phyloP scores from a whole-genome alignment of 1,140 invertebrate genomes.

The Aethina tumida region DNA sequence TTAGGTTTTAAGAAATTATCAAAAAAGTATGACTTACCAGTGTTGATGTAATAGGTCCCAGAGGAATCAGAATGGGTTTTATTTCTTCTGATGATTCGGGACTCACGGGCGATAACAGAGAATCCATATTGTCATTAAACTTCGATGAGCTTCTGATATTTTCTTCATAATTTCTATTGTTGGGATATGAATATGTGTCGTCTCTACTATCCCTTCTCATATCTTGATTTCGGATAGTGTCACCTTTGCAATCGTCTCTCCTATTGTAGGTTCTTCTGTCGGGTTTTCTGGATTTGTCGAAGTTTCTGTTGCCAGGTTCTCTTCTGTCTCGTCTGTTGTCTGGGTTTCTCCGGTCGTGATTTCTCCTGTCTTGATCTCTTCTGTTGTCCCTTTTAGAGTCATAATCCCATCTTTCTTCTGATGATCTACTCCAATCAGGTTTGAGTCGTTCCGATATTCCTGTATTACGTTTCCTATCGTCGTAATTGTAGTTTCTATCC shows the following conservation, averaged over 20 bases:
- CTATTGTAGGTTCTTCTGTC: slow-evolving; percentile 5
- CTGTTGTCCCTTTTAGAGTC: slow-evolving; percentile 1
- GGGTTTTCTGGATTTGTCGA: background rate
- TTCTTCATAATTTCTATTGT: background rate
- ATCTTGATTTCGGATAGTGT: slow-evolving; percentile 4
- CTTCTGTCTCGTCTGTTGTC: background rate
- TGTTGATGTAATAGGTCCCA: slow-evolving; percentile 13
- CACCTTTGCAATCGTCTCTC: slow-evolving; percentile 7
- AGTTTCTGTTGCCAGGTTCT: slow-evolving; percentile 2
- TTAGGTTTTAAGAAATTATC: background rate
- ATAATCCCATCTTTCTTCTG: slow-evolving; percentile 9
- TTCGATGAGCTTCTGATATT: background rate
- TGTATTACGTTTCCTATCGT: slow-evolving; percentile 5
- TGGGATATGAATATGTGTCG: background rate
- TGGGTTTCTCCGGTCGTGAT: slow-evolving; percentile 1
- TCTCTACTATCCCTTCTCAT: slow-evolving; percentile 3
- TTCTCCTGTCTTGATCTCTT: slow-evolving; percentile 7
- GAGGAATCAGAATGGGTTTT: background rate
- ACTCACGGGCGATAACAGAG: slow-evolving; percentile 13
- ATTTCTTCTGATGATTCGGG: slow-evolving; percentile 13
- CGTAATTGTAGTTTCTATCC: slow-evolving; percentile 5
- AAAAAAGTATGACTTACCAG: slow-evolving; percentile 10
- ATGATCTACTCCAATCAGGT: too few species aligned
- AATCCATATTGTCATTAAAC: slow-evolving; percentile 12
- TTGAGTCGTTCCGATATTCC: slow-evolving; percentile 1